Conservation (phyloP, 2,888 invertebrate genomes). For the Caradrina kadenii region DNA sequence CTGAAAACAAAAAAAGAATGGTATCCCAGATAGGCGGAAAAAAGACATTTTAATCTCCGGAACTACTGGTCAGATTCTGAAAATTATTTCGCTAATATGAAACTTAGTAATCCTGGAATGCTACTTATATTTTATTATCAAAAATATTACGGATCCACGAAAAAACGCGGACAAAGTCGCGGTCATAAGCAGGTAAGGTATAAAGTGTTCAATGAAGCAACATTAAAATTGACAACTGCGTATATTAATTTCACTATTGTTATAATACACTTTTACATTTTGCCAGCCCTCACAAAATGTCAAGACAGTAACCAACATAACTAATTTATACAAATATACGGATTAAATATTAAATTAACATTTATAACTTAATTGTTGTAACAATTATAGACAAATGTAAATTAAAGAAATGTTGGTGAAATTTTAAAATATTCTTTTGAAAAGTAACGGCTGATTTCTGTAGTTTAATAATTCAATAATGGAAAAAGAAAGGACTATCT, state of each 20-base stretch:
- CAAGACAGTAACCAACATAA: constrained; percentile 39
- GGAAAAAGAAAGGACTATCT: background rate
- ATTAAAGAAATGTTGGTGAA: background rate
- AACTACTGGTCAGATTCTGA: no score
- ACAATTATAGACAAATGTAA: background rate
- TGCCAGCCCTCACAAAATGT: constrained; percentile 88
- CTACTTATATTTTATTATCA: no score
- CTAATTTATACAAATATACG: constrained; percentile 30
- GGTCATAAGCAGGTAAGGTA: no score
- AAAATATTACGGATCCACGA: no score
- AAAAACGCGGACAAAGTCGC: no score
- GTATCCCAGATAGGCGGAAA: no score
- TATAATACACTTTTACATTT: constrained; percentile 79
- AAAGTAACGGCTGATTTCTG: constrained; percentile 3
- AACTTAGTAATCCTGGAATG: no score
- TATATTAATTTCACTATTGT: constrained; percentile 78
- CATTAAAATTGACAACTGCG: constrained; percentile 82
- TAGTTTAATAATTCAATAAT: background rate
- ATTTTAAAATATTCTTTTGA: background rate
- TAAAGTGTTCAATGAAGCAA: constrained; percentile 62
- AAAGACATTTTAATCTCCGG: no score
- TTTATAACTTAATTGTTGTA: constrained; percentile 16
- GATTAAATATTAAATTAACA: constrained; percentile 27
- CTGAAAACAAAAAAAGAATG: no score
- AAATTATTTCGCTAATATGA: no score